Base-by-base conservation (phyloP, 2,113 vertebrate genomes). In the Herpetotheres cachinnans region DNA sequence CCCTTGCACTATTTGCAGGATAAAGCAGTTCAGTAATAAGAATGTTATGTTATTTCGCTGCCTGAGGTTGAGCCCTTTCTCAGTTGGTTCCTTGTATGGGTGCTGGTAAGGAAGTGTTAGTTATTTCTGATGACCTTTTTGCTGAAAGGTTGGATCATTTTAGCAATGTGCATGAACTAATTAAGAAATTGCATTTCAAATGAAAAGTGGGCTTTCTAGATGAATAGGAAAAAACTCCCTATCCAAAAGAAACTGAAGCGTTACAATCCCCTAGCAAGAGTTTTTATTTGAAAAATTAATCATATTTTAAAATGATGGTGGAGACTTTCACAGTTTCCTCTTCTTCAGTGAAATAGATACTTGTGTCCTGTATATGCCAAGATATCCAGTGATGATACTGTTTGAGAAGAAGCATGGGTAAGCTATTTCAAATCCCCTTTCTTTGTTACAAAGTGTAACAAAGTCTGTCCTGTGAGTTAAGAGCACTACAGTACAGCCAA, bases 291-390 rank as follows among this genome's bases (percentile, higher is more conserved):
- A 67, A 82, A 96, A 94, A 73, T 29, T 12, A 9, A 70, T 70
- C 15, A 4, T 22, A 11, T 70, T 86, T 49, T 13, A 7, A n/a
- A 73, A 44, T 11, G 16, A 6, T 55, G n/a, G n/a, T 0, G 0
- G 76, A 92, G 30, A 40, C 50, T 65, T 55, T 11, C 18, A 47
- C 11, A 42, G 34, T 18, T 61, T 40, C 26, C 21, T 63, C 59
- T 73, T 66, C 32, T 46, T 69, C 49, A 46, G 14, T 61, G 40
- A 59, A 66, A 34, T 14, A 40, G 29, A 47, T 44, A 16, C 27
- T 62, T 49, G 9, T 44, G 26, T 42, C 47, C n/a, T 65, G 0
- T 25, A 10, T 49, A 27, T 42, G 26, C 38, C 0, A 0, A 80
- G 59, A 32, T 82, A 55, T 1, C 20, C 63, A 44, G 42, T 27